These are phyloP conservation scores for Micoletzkya japonica DNA, from an alignment of 2,888 invertebrate genomes.

Conservation along the genomic window DNA sequence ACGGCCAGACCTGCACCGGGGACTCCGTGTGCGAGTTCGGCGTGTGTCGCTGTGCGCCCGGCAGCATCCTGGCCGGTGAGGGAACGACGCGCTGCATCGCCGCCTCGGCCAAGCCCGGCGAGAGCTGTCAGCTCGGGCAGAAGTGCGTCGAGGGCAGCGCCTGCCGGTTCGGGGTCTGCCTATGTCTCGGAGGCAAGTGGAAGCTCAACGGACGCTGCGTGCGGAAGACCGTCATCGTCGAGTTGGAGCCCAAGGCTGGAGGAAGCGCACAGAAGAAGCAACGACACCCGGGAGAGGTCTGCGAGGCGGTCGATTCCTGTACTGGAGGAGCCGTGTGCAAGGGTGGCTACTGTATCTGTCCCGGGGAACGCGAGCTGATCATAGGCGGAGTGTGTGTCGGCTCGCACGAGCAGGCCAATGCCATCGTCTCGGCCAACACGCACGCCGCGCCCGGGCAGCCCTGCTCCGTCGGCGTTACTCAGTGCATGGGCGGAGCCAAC, in stretches of 20 bases:
- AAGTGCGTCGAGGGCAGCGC: constrained; percentile 49
- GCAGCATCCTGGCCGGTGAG: constrained; percentile 35
- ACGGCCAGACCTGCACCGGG: constrained; percentile 57
- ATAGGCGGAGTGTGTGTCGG: constrained; percentile 44
- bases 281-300: constrained; percentile 20
- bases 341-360: constrained; percentile 42
- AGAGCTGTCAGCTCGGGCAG: constrained; percentile 53
- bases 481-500: constrained; percentile 41
- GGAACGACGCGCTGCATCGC: constrained; percentile 34
- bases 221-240: constrained; percentile 22
- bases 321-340: constrained; percentile 45
- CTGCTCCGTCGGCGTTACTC: constrained; percentile 34
- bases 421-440: constrained; percentile 30
- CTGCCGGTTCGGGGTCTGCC: constrained; percentile 57
- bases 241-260: constrained; percentile 8
- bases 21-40: constrained; percentile 55
- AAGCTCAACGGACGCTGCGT: constrained; percentile 44
- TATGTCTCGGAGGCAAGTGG: constrained; percentile 45
- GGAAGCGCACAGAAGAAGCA: not conserved
- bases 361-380: constrained; percentile 44
- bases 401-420: constrained; percentile 37
- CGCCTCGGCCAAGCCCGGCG: constrained; percentile 44
- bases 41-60: constrained; percentile 55
- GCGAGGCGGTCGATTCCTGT: constrained; percentile 40
- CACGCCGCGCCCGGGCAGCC: constrained; percentile 51